Percentiles rank a stretch among this genome's conserved stretches.
Conservation (phyloP, 2,888 invertebrate genomes). For the Drosophila testacea region DNA sequence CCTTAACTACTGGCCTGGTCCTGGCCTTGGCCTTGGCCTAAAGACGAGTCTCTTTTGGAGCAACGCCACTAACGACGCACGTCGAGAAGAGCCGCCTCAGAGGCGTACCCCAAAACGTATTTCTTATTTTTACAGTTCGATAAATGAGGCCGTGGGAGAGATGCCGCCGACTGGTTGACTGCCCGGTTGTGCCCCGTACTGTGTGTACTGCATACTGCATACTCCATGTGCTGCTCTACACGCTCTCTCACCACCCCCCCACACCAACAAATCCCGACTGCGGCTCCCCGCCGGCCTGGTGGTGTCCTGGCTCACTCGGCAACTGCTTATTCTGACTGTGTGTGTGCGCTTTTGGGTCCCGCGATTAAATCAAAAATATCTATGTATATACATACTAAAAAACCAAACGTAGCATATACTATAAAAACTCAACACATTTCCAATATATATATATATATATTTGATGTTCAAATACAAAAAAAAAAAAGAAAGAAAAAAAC, state of each 20-base stretch:
- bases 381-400: conserved; percentile 5
- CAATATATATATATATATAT: conserved; percentile 20
- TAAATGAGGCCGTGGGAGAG: conserved; percentile 61
- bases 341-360: conserved; percentile 16
- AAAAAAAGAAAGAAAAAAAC: neutral
- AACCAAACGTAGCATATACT: conserved; percentile 16
- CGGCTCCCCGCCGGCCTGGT: conserved; percentile 42
- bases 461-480: conserved; percentile 17
- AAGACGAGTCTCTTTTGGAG: conserved; percentile 52
- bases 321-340: conserved; percentile 43
- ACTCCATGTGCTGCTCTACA: conserved; percentile 16
- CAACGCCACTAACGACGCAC: conserved; percentile 28
- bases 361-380: conserved; percentile 23
- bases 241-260: conserved; percentile 34
- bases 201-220: conserved; percentile 34
- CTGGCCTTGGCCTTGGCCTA: conserved; percentile 25
- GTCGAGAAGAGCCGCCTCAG: conserved; percentile 52
- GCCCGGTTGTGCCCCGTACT: conserved; percentile 23
- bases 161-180: conserved; percentile 56
- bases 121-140: conserved; percentile 79
- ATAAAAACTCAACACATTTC: conserved; percentile 34
- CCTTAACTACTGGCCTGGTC: conserved; percentile 32
- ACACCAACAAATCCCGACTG: conserved; percentile 41
- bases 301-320: conserved; percentile 40
- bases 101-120: conserved; percentile 69